A percentile compares a stretch with the other conserved stretches of the same genome.
Evolutionary conservation across 2,797 vertebrate species (phyloP).

Genomic region (Cygnus olor): DNA sequence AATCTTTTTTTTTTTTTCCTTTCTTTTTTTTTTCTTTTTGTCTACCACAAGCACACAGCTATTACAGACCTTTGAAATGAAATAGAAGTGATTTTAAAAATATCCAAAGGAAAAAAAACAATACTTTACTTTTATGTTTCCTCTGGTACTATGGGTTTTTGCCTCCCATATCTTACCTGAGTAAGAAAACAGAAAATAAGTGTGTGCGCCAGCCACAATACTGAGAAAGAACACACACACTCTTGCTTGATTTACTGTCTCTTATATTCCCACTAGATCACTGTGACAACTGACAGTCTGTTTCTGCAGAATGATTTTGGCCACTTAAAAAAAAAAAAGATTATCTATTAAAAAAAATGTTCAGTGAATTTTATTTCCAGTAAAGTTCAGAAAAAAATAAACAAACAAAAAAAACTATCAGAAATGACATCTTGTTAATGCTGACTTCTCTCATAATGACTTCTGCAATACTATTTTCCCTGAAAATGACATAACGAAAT

Average conservation of each 20-base stretch:
- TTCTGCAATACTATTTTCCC: not conserved
- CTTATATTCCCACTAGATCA: not conserved
- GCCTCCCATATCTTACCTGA: not conserved
- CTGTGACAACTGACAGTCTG: not conserved
- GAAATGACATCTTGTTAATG: not conserved
- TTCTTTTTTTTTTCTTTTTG: not conserved
- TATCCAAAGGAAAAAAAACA: not conserved
- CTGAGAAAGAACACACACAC: not conserved
- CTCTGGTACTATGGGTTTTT: not conserved
- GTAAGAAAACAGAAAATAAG: not conserved
- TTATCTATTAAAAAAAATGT: not conserved
- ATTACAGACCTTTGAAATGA: not conserved
- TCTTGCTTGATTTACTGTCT: not conserved
- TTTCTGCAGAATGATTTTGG: not conserved
- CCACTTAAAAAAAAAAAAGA: not conserved
- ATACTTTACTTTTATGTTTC: not conserved
- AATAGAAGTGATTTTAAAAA: slow-evolving; percentile 7
- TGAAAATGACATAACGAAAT: not conserved
- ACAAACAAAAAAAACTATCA: not conserved
- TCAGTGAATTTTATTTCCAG: not conserved
- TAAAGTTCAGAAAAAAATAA: not conserved
- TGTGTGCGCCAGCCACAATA: not conserved
- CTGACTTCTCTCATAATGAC: not conserved
- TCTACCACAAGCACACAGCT: not conserved
- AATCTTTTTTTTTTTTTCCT: not conserved